Conservation (phyloP, 1,140 invertebrate species). For the Parasteatoda tepidariorum region DNA sequence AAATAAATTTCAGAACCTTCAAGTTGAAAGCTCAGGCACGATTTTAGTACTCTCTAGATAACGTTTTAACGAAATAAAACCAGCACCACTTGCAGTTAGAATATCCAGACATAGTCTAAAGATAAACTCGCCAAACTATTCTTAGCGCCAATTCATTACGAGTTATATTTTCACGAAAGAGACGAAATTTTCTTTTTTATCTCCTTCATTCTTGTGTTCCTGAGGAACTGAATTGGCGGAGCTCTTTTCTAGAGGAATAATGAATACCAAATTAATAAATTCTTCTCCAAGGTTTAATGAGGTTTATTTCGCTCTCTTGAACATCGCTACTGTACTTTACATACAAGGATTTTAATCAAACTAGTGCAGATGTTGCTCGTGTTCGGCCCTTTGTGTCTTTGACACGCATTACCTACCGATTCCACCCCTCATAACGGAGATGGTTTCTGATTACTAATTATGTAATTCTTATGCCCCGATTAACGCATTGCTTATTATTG, state of each 20-base stretch:
- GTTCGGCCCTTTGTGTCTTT: too few species aligned
- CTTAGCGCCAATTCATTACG: not conserved
- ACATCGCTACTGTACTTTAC: not conserved
- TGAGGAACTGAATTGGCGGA: too few species aligned
- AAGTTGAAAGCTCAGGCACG: not conserved
- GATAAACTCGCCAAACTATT: not conserved
- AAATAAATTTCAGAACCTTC: not conserved
- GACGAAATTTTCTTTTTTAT: not conserved
- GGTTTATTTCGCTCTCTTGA: not conserved
- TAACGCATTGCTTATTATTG: too few species aligned
- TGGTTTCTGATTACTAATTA: conserved; percentile 44
- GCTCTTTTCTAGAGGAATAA: not conserved
- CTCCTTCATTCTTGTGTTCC: not conserved
- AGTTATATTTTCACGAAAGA: not conserved
- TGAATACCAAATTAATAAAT: conserved; percentile 54
- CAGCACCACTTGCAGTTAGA: too few species aligned
- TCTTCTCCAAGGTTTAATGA: conserved; percentile 21
- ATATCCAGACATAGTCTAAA: too few species aligned
- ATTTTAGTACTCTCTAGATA: not conserved
- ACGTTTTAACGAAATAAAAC: not conserved
- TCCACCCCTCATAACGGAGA: too few species aligned
- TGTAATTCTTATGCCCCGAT: conserved; percentile 5
- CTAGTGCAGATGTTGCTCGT: not conserved
- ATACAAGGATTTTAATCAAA: not conserved
- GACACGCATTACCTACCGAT: too few species aligned